Conservation (phyloP, 2,797 vertebrate species). For the Rhinatrema bivittatum region DNA sequence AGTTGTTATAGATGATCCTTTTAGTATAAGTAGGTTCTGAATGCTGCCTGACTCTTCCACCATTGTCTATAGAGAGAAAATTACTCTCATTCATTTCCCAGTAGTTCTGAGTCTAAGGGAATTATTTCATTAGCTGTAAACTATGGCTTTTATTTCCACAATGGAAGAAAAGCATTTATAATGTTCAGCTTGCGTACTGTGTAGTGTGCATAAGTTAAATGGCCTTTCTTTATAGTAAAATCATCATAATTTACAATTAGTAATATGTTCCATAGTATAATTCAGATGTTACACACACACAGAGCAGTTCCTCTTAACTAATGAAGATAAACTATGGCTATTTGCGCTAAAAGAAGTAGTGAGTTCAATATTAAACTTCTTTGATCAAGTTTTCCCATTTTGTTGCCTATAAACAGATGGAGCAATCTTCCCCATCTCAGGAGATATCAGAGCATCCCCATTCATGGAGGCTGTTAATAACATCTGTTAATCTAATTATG, state of each 20-base stretch:
- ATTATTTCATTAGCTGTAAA: background rate
- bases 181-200: background rate
- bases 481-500: conserved; percentile 21
- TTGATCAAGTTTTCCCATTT: background rate
- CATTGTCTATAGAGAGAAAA: background rate
- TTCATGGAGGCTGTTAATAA: conserved; percentile 22
- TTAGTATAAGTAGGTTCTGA: conserved; percentile 1
- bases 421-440: conserved; percentile 3
- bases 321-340: conserved; percentile 2
- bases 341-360: background rate
- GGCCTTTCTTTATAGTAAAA: background rate
- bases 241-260: background rate
- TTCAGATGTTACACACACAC: background rate
- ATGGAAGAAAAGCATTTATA: conserved; percentile 1
- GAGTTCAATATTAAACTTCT: background rate
- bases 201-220: background rate
- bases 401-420: background rate
- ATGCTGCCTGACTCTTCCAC: background rate
- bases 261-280: background rate
- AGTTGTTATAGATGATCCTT: background rate
- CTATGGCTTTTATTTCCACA: conserved; percentile 1
- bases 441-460: conserved; percentile 7
- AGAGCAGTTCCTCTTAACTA: background rate
- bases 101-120: background rate
- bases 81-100: background rate